Evolutionary conservation across 2,888 invertebrate genomes (phyloP).

Genomic region (Rhagonycha lutea): DNA sequence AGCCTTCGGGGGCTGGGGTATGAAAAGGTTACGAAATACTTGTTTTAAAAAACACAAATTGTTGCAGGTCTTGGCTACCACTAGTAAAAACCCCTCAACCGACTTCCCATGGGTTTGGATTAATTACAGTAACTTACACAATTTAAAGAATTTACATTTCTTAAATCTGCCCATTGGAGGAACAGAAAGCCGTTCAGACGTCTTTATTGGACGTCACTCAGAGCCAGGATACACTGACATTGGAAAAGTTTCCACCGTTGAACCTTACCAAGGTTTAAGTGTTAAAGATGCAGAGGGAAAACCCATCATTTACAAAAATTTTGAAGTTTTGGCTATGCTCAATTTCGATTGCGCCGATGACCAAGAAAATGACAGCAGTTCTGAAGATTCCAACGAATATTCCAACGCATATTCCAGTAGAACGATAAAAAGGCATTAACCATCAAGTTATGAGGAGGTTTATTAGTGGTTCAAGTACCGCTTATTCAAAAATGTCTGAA

Average conservation of each 20-base stretch:
- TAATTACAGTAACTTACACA: neutral
- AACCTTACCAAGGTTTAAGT: neutral
- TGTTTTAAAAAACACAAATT: too few relatives aligned
- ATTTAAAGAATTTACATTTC: neutral
- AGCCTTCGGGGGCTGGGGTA: neutral
- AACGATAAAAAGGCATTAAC: too few relatives aligned
- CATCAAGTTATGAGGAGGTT: too few relatives aligned
- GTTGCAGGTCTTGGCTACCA: neutral
- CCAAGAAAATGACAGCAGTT: neutral
- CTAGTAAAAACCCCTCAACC: neutral
- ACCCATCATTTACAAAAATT: neutral
- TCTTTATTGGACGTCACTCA: neutral
- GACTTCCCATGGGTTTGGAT: neutral
- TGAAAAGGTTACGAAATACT: neutral
- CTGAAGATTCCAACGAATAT: too few relatives aligned
- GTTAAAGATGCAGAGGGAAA: neutral
- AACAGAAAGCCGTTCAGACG: neutral
- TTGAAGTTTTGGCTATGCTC: neutral
- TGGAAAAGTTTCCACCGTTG: conserved; percentile 1
- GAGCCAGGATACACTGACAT: neutral
- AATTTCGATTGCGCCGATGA: neutral
- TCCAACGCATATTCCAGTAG: too few relatives aligned
- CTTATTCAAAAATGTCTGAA: too few relatives aligned
- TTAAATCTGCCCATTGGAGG: neutral
- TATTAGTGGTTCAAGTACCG: too few relatives aligned